Base-by-base conservation (phyloP, 2,113 vertebrate genomes). In the Aegithalos caudatus region DNA sequence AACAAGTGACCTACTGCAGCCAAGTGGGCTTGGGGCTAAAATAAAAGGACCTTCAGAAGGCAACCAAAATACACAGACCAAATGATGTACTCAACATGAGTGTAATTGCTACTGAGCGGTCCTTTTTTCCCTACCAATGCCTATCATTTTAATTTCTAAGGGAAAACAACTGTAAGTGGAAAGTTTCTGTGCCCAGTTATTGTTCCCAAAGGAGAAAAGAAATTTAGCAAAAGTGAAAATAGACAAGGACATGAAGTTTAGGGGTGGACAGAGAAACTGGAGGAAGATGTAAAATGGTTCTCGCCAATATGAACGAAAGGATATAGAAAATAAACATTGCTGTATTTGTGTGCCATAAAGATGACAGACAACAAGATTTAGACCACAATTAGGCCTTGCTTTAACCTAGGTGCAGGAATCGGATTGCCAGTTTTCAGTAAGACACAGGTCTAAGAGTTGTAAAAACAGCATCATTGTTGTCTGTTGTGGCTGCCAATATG, bases 1-100 rank as follows among this genome's bases (percentile, higher is more conserved):
- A 97, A 96, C 86, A 92, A 96, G 72, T 96, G 92, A 95, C 96
- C 93, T 94, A 67, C 92, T 96, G 82, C 77, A 92, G 93, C 80
- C 94, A 90, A 96, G 72, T 54, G 88, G 90, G 88, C 80, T 86
- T 93, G 69, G 21, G 82, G 90, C 94, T 94, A 95, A 94, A 96
- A 93, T 96, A 92, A 96, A 96, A 94, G 72, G 80, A 88, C 48
- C 60, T 93, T 96, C 88, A 81, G 67, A 92, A 94, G 65, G 65
- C 92, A 94, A 96, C 88, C 60, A 81, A 96, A 96, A 96, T 92
- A 95, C 65, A 84, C 94, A 91, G 82, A 71, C 69, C 67, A 79
- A 95, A 92, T 67, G 48, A 86, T 90, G 93, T 83, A n/a, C 37
- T 94, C 64, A 22, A 90, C 62, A 61, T 83, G 73, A 91, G 60